Evolutionary conservation across 2,888 invertebrate genomes (phyloP), one percentile per base, ranked within the genome.

Genomic region (Parnassius mnemosyne): DNA sequence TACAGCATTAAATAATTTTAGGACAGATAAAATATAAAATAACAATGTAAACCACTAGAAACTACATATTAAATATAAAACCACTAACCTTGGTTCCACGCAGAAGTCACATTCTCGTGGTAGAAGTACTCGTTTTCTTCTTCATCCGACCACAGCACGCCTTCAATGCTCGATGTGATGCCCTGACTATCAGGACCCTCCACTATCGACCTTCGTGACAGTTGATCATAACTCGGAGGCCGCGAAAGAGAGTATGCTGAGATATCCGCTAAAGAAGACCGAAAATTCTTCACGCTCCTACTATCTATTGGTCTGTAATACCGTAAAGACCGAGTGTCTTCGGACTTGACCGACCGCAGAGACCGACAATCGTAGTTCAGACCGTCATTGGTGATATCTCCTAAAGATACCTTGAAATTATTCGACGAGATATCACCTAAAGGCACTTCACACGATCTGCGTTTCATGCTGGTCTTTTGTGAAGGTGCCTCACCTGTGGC

Each of bases 121-220:
- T 89, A 90, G 76, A 92, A 90, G 67, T 92, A 92, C 71, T 91
- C 91, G 65, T 85, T 91, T 63, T 92, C 92, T 69, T 92, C 92
- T 68, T 92, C 92, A 81, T 92, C 92, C 2, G 92, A 92, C 92
- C 92, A 92, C 69, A 92, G 81, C 25, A 92, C 92, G 0, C 92
- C 92, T 70, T 92, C 92, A 44, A 92, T 92, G 66, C 92, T 92
- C 13, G 92, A 92, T n/a, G 90, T 91, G 58, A 89, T 81, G 3
- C 83, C 85, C 53, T 81, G 84, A 7, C 71, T 78, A 0, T 88
- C 88, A 0, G 80, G 78, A 5, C 85, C 88, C 46, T 90, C 91
- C 1, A 88, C 83, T 41, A 89, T 68, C 9, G 92, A 92, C 69
- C 92, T 78, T 9, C 92, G 72, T 3, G 91, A 92, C 65, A 91